These are phyloP conservation scores for Rhagium mordax DNA, from an alignment of 2,888 invertebrate species.

Conservation along the genomic window DNA sequence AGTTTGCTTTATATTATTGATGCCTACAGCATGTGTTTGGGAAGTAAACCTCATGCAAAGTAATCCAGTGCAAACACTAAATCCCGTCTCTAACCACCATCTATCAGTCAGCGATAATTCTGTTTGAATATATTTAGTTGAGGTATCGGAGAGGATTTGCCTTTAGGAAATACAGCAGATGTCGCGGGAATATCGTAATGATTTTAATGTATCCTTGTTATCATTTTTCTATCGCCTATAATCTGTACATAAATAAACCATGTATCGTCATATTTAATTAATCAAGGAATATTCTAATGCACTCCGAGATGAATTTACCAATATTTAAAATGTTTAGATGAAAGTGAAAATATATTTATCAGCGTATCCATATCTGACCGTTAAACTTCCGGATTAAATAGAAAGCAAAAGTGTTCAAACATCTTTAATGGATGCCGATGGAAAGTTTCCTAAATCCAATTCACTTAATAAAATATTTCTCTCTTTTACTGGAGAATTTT, in stretches of 20 bases:
- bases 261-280: too few relatives aligned
- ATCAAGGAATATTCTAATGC: too few relatives aligned
- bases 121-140: background rate
- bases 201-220: background rate
- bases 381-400: too few relatives aligned
- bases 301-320: too few relatives aligned
- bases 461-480: slow-evolving; percentile 8
- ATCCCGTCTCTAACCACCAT: background rate
- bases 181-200: background rate
- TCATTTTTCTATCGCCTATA: too few relatives aligned
- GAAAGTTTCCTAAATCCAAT: slow-evolving; percentile 2
- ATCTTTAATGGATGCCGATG: background rate
- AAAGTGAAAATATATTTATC: too few relatives aligned
- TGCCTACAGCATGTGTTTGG: background rate
- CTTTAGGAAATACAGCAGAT: background rate
- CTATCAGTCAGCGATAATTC: slow-evolving; percentile 11
- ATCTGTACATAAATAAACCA: too few relatives aligned
- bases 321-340: too few relatives aligned
- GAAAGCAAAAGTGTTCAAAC: background rate
- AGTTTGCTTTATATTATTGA: background rate
- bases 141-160: background rate
- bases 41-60: background rate
- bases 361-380: too few relatives aligned
- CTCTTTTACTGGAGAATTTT: background rate
- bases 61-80: background rate